Evolutionary conservation across 2,113 vertebrate genomes (phyloP), one percentile per base, ranked within the genome.

Genomic region (Coreoperca whiteheadi): DNA sequence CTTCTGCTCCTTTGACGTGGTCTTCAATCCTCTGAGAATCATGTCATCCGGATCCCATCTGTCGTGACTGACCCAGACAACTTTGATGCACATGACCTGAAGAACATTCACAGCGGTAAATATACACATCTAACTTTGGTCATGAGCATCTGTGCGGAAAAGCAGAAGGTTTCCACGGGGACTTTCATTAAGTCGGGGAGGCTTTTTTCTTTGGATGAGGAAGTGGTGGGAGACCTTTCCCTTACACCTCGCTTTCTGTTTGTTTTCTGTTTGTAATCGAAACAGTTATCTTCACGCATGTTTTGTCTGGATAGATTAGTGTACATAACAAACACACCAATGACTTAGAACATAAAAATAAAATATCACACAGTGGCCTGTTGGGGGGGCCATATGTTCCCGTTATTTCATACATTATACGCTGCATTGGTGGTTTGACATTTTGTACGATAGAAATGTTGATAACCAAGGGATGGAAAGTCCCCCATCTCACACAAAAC

Each of bases 391-490:
- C 12, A 28, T 21, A 15, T 6, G 20, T 60, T 72, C 10, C 56
- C 34, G 25, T 78, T 41, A 50, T 54, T 69, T 77, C 4, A 30
- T 50, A 48, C 6, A 53, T 65, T 18, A 54, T 21, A 37, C 50
- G 32, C 32, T 48, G 32, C 34, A 65, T 75, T 30, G 34, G 66
- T 72, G n/a, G 18, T 63, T 84, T 4, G 56, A 18, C 74, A 67
- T 60, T 48, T 12, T 39, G 53, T 39, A 6, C 46, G 46, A 11
- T 30, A 76, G 41, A 83, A 70, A 81, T 43, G 53, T 72, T 46
- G n/a, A 61, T 51, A 72, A 77, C 81, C 39, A 74, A 64, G 5
- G 46, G 4, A 76, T 71, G 85, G 90, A 86, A 93, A 92, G 75
- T 88, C 87, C 85, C 87, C 28, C 10, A 30, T 89, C 59, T 75